Evolutionary conservation across 1,140 invertebrate genomes (phyloP).

Genomic region (Bombus haemorrhoidalis): DNA sequence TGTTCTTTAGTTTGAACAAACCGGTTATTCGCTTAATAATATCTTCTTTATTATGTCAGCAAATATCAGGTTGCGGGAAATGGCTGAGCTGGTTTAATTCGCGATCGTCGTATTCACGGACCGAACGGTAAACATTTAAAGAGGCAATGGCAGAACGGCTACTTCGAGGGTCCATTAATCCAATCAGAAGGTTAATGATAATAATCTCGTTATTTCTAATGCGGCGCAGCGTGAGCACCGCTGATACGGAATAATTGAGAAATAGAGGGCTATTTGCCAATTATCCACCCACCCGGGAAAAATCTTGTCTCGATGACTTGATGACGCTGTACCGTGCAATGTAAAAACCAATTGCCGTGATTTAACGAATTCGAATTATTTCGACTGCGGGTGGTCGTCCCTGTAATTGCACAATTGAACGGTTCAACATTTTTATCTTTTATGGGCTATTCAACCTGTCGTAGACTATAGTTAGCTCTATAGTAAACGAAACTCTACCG

Average conservation of each 20-base stretch:
- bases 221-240: neutral
- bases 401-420: neutral
- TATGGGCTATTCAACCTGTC: neutral
- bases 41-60: neutral
- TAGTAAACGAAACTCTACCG: neutral
- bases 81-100: neutral
- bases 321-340: neutral
- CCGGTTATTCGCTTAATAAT: too few relatives aligned
- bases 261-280: slow-evolving; percentile 41
- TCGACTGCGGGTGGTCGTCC: neutral
- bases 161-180: slow-evolving; percentile 38
- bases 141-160: neutral
- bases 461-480: neutral
- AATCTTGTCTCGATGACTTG: slow-evolving; percentile 25
- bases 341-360: slow-evolving; percentile 11
- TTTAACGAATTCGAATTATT: neutral
- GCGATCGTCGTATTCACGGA: neutral
- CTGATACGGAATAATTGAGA: slow-evolving; percentile 40
- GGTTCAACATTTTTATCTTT: neutral
- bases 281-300: slow-evolving; percentile 2
- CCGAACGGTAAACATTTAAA: slow-evolving; percentile 14
- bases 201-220: slow-evolving; percentile 42
- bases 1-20: too few relatives aligned
- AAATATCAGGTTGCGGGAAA: neutral
- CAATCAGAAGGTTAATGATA: slow-evolving; percentile 34